Evolutionary conservation across 2,113 vertebrate genomes (phyloP).

Genomic region (Eulemur rufifrons): DNA sequence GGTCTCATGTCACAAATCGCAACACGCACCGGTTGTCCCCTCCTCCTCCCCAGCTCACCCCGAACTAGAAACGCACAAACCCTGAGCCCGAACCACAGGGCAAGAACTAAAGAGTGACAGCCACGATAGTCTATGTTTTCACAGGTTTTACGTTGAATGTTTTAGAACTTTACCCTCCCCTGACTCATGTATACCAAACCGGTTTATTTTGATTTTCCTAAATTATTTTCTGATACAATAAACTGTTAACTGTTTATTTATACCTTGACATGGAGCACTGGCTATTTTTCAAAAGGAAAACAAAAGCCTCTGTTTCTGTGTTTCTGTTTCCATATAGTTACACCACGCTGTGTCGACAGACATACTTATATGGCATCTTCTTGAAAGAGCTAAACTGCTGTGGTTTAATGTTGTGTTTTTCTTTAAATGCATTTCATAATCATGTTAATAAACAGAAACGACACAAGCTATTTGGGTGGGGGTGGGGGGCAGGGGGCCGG

Average conservation of each 20-base stretch:
- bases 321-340: neutral
- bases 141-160: constrained; percentile 68
- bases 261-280: constrained; percentile 69
- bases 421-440: constrained; percentile 50
- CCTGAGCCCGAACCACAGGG: neutral
- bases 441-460: constrained; percentile 7
- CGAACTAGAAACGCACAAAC: constrained; percentile 53
- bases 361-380: neutral
- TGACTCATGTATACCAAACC: constrained; percentile 62
- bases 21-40: neutral
- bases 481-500: neutral
- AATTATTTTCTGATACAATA: constrained; percentile 79
- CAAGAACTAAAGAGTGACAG: rapidly evolving
- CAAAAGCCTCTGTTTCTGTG: neutral
- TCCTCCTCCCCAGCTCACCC: neutral
- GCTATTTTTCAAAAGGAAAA: constrained; percentile 64
- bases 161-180: constrained; percentile 44
- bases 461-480: neutral
- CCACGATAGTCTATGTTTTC: constrained; percentile 62
- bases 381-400: constrained; percentile 34
- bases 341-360: neutral
- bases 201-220: constrained; percentile 78
- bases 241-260: constrained; percentile 74
- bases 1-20: neutral
- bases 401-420: constrained; percentile 84